These are phyloP conservation scores for Glossophaga mutica DNA, from an alignment of 2,797 vertebrate genomes.

Conservation along the genomic window DNA sequence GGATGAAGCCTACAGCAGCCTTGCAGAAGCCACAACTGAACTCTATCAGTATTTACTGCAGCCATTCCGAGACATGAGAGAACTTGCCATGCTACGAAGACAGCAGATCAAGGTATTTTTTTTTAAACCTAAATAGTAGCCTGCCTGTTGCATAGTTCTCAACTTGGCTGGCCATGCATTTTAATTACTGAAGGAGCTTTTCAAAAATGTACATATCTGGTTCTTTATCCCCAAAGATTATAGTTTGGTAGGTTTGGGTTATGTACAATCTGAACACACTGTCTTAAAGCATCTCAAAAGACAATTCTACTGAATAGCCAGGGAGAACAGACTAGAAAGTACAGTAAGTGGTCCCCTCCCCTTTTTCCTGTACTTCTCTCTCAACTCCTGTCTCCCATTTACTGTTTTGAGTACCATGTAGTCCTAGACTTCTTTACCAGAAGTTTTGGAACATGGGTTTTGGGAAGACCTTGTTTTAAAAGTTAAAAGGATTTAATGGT, in stretches of 20 bases:
- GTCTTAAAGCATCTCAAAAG: not conserved
- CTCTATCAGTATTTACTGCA: conserved; percentile 98
- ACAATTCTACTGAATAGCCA: not conserved
- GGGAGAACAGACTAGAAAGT: not conserved
- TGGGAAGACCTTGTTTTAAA: not conserved
- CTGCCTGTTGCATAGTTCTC: not conserved
- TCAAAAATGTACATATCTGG: not conserved
- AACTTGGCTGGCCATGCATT: not conserved
- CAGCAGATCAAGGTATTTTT: conserved; percentile 96
- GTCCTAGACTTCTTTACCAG: not conserved
- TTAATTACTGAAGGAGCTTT: conserved; percentile 3
- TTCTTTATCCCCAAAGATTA: not conserved
- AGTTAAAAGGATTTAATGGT: not conserved
- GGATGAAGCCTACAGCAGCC: conserved; percentile 90
- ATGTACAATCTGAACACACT: not conserved
- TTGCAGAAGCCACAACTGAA: conserved; percentile 95
- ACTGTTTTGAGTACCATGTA: not conserved
- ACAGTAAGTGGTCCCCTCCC: not conserved
- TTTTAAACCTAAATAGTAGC: not conserved
- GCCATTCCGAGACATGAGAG: conserved; percentile 98
- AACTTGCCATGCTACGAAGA: conserved; percentile 94
- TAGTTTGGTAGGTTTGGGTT: not conserved
- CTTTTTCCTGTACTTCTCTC: not conserved
- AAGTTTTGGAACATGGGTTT: not conserved
- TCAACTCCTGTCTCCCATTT: not conserved